phyloP scores from a whole-genome alignment of 2,797 vertebrate species.

The Megalops cyprinoides region DNA sequence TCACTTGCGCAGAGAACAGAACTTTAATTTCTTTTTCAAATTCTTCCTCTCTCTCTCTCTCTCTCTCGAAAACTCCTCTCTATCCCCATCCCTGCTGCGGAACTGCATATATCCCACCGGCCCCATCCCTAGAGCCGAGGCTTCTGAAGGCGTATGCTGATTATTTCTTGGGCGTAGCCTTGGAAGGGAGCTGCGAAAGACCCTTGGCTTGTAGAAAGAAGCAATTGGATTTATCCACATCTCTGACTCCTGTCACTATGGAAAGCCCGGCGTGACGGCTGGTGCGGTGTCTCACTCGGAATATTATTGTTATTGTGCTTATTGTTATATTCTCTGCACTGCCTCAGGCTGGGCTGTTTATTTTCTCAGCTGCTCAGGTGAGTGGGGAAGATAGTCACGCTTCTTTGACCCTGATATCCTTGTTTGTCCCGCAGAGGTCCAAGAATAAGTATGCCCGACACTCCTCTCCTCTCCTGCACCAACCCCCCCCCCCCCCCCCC shows the following conservation, averaged over 20 bases:
- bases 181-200: background rate
- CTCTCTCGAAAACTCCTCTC: background rate
- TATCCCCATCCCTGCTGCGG: slow-evolving; percentile 6
- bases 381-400: slow-evolving; percentile 49
- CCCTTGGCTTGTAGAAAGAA: slow-evolving; percentile 47
- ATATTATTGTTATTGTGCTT: slow-evolving; percentile 29
- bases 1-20: background rate
- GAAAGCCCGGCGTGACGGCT: slow-evolving; percentile 59
- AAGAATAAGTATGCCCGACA: slow-evolving; percentile 8
- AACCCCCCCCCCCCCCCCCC: no score
- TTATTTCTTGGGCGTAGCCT: background rate
- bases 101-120: background rate
- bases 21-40: background rate
- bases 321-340: slow-evolving; percentile 35
- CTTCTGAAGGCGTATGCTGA: background rate
- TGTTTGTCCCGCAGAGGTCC: background rate
- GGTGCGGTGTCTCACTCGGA: slow-evolving; percentile 53
- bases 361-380: slow-evolving; percentile 34
- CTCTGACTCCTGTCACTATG: slow-evolving; percentile 57
- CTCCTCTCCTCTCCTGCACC: background rate
- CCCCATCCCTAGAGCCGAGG: background rate
- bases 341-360: slow-evolving; percentile 34
- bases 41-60: no score
- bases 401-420: slow-evolving; percentile 34
- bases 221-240: slow-evolving; percentile 51